phyloP scores from a whole-genome alignment of 2,797 vertebrate genomes.

The Lycodopsis pacificus region DNA sequence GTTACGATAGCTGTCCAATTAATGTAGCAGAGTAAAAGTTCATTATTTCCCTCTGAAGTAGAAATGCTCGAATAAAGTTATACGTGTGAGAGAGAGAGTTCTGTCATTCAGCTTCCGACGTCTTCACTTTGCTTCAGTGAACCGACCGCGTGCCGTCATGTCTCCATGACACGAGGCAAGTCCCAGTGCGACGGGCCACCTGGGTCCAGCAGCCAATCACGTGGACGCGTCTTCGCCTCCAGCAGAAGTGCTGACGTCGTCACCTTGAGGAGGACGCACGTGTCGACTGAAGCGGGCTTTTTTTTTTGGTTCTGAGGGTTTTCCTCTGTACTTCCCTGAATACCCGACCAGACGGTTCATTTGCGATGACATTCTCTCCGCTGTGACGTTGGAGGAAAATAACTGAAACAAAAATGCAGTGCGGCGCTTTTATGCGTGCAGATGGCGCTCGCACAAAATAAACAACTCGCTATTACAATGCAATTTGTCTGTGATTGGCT shows the following conservation, averaged over 20 bases:
- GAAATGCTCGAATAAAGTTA: not conserved
- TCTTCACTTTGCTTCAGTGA: slow-evolving; percentile 30
- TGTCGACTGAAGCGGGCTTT: slow-evolving; percentile 14
- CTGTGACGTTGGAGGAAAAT: slow-evolving; percentile 59
- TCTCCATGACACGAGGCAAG: slow-evolving; percentile 41
- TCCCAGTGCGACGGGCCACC: slow-evolving; percentile 41
- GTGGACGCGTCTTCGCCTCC: not conserved
- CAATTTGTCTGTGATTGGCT: slow-evolving; percentile 73
- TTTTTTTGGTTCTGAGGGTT: slow-evolving; percentile 46
- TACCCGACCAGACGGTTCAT: slow-evolving; percentile 48
- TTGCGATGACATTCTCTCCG: slow-evolving; percentile 51
- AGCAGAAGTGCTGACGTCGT: slow-evolving; percentile 38
- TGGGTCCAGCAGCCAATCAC: slow-evolving; percentile 52
- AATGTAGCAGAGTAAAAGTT: not conserved
- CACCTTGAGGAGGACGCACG: slow-evolving; percentile 44
- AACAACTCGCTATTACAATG: slow-evolving; percentile 54
- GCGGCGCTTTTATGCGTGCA: slow-evolving; percentile 57
- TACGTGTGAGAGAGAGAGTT: not conserved
- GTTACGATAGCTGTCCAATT: not conserved
- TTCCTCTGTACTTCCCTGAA: slow-evolving; percentile 51
- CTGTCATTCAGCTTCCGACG: not conserved
- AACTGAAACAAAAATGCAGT: slow-evolving; percentile 39
- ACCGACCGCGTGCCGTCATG: slow-evolving; percentile 15
- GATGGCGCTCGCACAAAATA: slow-evolving; percentile 58
- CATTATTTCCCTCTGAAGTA: not conserved